phyloP scores from a whole-genome alignment of 2,797 vertebrate species.

The Muraenolepis orangiensis region DNA sequence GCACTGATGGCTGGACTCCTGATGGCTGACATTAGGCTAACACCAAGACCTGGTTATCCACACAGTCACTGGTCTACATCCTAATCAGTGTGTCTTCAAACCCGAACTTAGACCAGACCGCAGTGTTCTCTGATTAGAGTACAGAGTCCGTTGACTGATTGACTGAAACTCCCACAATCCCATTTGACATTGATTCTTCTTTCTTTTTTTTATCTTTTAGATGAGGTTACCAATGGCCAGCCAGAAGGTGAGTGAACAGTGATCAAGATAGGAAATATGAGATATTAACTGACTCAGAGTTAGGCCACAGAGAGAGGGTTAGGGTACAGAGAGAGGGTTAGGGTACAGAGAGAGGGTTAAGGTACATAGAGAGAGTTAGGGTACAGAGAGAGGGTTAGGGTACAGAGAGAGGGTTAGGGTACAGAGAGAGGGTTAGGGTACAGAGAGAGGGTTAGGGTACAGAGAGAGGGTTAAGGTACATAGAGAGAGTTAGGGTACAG shows the following conservation, averaged over 20 bases:
- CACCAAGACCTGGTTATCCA: neutral
- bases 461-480: no score
- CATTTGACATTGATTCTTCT: constrained; percentile 32
- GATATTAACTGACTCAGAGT: neutral
- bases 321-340: neutral
- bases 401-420: neutral
- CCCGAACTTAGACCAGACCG: constrained; percentile 20
- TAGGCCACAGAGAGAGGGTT: neutral
- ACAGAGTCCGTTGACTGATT: neutral
- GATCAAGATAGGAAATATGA: neutral
- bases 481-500: no score
- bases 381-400: neutral
- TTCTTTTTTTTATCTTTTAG: constrained; percentile 57
- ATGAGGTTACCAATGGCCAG: constrained; percentile 64
- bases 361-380: neutral
- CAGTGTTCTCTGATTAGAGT: neutral
- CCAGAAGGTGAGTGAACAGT: constrained; percentile 73
- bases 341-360: neutral
- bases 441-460: no score
- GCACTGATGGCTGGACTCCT: neutral
- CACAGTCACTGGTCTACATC: no score
- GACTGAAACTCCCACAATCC: neutral
- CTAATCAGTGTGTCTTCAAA: neutral
- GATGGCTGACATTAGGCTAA: neutral
- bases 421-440: neutral